Base-by-base conservation (phyloP, 2,888 invertebrate genomes). In the Melieria crassipennis region DNA sequence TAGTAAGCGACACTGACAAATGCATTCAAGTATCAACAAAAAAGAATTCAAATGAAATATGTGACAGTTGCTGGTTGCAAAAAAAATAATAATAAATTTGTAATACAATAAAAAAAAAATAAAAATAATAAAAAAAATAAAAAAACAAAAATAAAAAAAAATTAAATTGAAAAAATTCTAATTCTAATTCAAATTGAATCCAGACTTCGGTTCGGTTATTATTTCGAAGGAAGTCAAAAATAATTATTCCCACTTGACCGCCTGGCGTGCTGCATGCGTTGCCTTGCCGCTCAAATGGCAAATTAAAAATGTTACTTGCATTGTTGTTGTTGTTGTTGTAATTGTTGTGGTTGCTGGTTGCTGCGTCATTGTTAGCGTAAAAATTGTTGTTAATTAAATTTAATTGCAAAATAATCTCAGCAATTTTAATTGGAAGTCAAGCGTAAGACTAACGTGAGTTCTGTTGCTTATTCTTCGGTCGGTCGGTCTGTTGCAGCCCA, bases 351-450 rank as follows among this genome's bases (percentile, higher is more conserved):
- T 42, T 47, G 61, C n/a, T 4, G 50, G 7, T 10, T 57, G 46
- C 64, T 64, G 68, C 63, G 71, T 71, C 68, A 71, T 68, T 71
- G 70, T 60, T 65, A 70, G 70, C 65, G 65, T 65, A 64, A 64
- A 70, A 70, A 70, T 71, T 71, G 63, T 58, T 67, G 69, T 69
- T 73, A 70, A 73, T 73, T 73, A 70, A 67, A 70, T 63, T 63
- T 73, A 73, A 73, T 68, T 70, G 68, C 68, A 48, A 65, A 70
- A 70, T 73, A 73, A 73, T 73, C 65, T 73, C 62, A 55, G 57
- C 65, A 70, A 70, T 73, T 73, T 70, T 61, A 68, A 70, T 70
- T 70, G 70, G 70, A 63, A 70, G 60, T 52, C 67, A 52, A 50
- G 30, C 30, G 30, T 30, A 30, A 30, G 30, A 30, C 30, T 30